A percentile compares a stretch with the other conserved stretches of the same genome.
These are phyloP conservation scores for Rhopalosiphum padi DNA, from an alignment of 1,140 invertebrate species.

Conservation along the genomic window DNA sequence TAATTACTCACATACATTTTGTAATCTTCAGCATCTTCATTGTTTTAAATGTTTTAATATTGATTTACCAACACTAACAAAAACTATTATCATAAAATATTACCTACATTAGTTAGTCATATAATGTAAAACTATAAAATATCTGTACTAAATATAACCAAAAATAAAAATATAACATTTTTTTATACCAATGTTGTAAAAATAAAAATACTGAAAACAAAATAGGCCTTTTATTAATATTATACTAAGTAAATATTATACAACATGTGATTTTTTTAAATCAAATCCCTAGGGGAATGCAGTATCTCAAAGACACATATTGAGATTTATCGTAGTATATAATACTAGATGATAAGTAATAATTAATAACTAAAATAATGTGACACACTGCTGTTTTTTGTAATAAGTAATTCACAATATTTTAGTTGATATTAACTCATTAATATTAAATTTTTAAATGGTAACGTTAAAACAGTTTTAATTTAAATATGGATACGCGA, in stretches of 20 bases:
- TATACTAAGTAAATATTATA: not conserved
- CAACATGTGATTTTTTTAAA: not conserved
- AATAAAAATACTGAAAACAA: no score
- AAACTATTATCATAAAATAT: no score
- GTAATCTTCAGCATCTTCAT: not conserved
- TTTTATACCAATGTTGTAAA: no score
- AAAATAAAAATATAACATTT: not conserved
- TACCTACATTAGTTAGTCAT: no score
- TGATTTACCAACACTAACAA: no score
- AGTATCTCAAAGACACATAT: not conserved
- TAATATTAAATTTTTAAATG: not conserved
- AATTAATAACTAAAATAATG: not conserved
- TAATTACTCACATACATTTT: not conserved
- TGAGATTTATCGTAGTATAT: not conserved
- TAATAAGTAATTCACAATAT: not conserved
- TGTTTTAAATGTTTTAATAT: no score
- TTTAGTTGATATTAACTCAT: not conserved
- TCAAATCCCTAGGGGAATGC: not conserved
- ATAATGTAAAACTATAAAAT: no score
- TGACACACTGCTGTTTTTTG: not conserved
- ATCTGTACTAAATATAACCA: not conserved
- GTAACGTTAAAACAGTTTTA: not conserved
- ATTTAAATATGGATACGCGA: not conserved
- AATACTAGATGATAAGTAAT: not conserved
- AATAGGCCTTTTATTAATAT: no score